A percentile compares a stretch with the other conserved stretches of the same genome.
Conservation (phyloP, 2,888 invertebrate species). For the Clivina fossor region DNA sequence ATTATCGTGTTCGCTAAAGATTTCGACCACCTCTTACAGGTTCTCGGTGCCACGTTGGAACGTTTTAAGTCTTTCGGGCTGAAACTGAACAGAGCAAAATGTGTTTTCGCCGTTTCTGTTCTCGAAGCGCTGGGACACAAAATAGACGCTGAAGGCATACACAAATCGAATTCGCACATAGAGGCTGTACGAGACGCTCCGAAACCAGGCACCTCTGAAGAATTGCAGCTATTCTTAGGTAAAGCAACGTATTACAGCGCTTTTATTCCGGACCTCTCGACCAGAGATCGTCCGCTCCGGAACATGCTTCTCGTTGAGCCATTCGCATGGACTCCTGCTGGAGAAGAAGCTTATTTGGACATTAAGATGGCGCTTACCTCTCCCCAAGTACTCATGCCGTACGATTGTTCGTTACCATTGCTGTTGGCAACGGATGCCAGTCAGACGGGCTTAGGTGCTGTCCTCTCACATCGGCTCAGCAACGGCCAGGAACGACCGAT, state of each 20-base stretch:
- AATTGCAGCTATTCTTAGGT: constrained; percentile 33
- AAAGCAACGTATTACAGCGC: constrained; percentile 33
- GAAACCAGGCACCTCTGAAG: constrained; percentile 25
- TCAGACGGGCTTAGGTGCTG: constrained; percentile 30
- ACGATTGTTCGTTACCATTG: background rate
- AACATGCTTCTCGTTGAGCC: constrained; percentile 10
- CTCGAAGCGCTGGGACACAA: constrained; percentile 34
- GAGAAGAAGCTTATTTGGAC: constrained; percentile 19
- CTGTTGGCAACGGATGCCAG: constrained; percentile 25
- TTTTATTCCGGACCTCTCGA: constrained; percentile 35
- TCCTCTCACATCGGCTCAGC: constrained; percentile 32
- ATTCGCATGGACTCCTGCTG: constrained; percentile 31
- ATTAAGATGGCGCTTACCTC: constrained; percentile 26
- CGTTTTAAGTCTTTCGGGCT: constrained; percentile 28
- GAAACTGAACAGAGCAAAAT: constrained; percentile 30
- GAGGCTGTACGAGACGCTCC: constrained; percentile 36
- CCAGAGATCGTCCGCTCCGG: constrained; percentile 32
- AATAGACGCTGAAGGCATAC: constrained; percentile 25
- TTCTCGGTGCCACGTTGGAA: constrained; percentile 14
- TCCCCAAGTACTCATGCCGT: constrained; percentile 6
- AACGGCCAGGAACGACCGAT: constrained; percentile 12
- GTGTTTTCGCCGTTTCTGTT: constrained; percentile 15
- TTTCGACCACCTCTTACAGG: constrained; percentile 14
- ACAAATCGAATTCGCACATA: constrained; percentile 30
- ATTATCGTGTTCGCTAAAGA: constrained; percentile 10